Evolutionary conservation across 2,888 invertebrate genomes (phyloP), one percentile per base, ranked within the genome.

Genomic region (Xestia rhomboidea): DNA sequence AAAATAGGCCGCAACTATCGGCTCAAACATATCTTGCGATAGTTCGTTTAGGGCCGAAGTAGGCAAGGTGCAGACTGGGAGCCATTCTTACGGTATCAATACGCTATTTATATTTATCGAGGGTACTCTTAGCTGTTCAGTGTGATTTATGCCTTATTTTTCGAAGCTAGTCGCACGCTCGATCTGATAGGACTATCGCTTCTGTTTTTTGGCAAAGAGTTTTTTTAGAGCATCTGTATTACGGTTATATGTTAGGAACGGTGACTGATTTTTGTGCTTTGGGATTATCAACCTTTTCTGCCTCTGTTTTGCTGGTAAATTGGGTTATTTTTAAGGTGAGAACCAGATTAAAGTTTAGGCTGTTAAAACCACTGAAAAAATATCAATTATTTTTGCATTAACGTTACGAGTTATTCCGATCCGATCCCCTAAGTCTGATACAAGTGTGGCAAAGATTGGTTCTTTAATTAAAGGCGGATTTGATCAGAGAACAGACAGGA

Each of bases 21-120:
- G 70, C 72, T 87, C 79, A 79, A 82, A 80, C 84, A 86, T 84
- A 89, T 89, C 79, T 67, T 41, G 67, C 66, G 75, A 85, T 78
- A 82, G 73, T 84, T 77, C 87, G 89, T 82, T 85, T 81, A 87
- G 84, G 60, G 75, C 66, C 67, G 82, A 24, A 66, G 70, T 64
- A 62, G 57, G 73, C 72, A 75, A 84, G 79, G 86, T 86, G 89
- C 76, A 73, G 76, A 82, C 82, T 73, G 82, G 81, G 82, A 81
- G 54, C 84, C 78, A 79, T 89, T 79, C 73, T 77, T 66, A 76
- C 75, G 73, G 77, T 83, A 89, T 88, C 89, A 81, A 84, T 80
- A 86, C 79, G 79, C 84, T 89, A 83, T 89, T 88, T 88, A 88
- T 89, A 88, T 89, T 86, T 88, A 88, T 88, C 75, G 86, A 86